A percentile compares a stretch with the other conserved stretches of the same genome.
Evolutionary conservation across 64 coral and sea anemone species (phyloP).

Genomic region (Cladopsammia gracilis): DNA sequence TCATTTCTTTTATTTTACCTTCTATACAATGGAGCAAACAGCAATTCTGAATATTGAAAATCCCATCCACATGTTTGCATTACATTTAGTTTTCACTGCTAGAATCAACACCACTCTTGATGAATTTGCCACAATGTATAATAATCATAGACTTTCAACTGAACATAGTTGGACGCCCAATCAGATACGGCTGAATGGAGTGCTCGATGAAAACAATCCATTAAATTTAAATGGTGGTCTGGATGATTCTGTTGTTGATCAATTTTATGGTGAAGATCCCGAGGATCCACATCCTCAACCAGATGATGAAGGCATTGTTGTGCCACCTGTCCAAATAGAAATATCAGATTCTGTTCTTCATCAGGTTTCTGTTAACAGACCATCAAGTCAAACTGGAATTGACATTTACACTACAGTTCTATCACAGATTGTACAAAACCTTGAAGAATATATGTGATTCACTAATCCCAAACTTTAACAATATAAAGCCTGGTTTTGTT

Average conservation of each 20-base stretch:
- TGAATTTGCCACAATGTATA: conserved; percentile 71
- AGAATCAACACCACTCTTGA: conserved; percentile 53
- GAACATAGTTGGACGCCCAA: conserved; percentile 60
- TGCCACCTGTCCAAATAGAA: conserved; percentile 35
- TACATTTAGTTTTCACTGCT: conserved; percentile 63
- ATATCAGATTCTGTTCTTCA: conserved; percentile 23
- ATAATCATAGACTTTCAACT: conserved; percentile 66
- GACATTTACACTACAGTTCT: conserved; percentile 57
- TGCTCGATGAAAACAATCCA: conserved; percentile 53
- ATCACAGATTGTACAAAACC: conserved; percentile 34
- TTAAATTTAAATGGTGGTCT: conserved; percentile 23
- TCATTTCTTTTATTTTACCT: conserved; percentile 32
- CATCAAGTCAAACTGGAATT: conserved; percentile 56
- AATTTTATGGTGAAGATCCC: conserved; percentile 59
- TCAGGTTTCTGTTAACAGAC: conserved; percentile 5
- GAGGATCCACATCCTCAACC: conserved; percentile 46
- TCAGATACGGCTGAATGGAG: conserved; percentile 50
- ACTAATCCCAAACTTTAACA: too few species aligned
- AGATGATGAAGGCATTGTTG: conserved; percentile 31
- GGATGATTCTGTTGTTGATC: conserved; percentile 56
- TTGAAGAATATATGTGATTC: background rate
- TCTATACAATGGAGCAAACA: conserved; percentile 60
- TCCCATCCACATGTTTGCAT: conserved; percentile 58
- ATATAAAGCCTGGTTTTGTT: too few species aligned
- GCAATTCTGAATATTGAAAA: conserved; percentile 51